Evolutionary conservation across 1,140 invertebrate species (phyloP), one percentile per base, ranked within the genome.

Genomic region (Heliconius nattereri): DNA sequence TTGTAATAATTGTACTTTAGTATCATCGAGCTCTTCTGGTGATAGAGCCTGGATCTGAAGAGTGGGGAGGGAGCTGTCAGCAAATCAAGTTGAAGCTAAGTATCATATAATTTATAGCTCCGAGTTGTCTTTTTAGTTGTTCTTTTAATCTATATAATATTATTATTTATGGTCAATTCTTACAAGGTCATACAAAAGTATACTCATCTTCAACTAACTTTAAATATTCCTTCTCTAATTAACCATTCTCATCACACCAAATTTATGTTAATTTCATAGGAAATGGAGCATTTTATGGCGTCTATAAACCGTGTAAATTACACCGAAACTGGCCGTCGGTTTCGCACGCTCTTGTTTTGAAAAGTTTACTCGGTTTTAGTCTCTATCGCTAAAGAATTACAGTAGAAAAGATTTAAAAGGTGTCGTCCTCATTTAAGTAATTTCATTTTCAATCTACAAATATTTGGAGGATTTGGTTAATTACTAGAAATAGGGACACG

Each of bases 301-400:
- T 77, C 20, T 29, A 72, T 40, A 26, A 26, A 76, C 29, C 73
- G 52, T 75, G 54, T 76, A 76, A 73, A 29, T 71, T 54, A 77
- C 23, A 19, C 57, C 35, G 37, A 76, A 40, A 70, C 35, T 76
- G 29, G 45, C 13, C 29, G 29, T 32, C 26, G 49, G 75, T 76
- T 80, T 80, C 78, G 74, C 78, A 80, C 78, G 78, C 49, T 76
- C 70, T 73, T 49, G 11, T 80, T 80, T 80, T 26, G 16, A 13
- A 66, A 23, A 57, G 20, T 16, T 66, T 49, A 76, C 23, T 13
- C 60, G 2, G 16, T 66, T 29, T 66, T 66, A 40, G 7, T 7
- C 8, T 26, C 13, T 66, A 66, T 29, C 0, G 2, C 2, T 13
- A 6, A 8, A 66, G 0, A n/a, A 3, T 13, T 16, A 66, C 3